A percentile compares a stretch with the other conserved stretches of the same genome.
These are phyloP conservation scores for Cryptotis parvus DNA, from an alignment of 2,113 vertebrate genomes.

Conservation along the genomic window DNA sequence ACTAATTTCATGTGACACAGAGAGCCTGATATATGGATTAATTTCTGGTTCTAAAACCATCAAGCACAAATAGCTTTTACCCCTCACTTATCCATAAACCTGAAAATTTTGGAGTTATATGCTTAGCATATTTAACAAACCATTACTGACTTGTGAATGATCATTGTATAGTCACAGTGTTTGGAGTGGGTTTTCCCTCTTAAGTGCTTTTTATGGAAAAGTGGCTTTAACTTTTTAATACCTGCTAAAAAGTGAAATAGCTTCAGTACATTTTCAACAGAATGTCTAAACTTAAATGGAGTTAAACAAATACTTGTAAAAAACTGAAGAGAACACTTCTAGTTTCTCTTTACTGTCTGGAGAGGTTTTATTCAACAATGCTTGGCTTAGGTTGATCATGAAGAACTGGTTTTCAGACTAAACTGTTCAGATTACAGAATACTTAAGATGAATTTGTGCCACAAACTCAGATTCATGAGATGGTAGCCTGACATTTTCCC, in stretches of 20 bases:
- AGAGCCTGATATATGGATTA: neutral
- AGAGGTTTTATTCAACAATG: neutral
- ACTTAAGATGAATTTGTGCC: neutral
- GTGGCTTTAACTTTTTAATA: neutral
- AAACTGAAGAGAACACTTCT: no score
- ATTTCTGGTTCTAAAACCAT: neutral
- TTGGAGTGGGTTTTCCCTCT: neutral
- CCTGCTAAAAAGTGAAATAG: neutral
- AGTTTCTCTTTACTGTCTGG: neutral
- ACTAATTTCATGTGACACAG: neutral
- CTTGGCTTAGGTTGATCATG: neutral
- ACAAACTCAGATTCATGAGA: conserved; percentile 13
- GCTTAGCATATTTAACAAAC: neutral
- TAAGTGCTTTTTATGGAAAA: neutral
- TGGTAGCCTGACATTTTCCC: neutral
- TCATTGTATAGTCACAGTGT: neutral
- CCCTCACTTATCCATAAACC: neutral
- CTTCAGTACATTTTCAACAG: conserved; percentile 35
- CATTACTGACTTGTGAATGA: neutral
- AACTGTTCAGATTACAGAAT: neutral
- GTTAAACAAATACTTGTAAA: conserved; percentile 61
- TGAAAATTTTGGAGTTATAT: neutral
- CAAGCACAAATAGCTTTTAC: neutral
- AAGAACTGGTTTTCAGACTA: conserved; percentile 55
- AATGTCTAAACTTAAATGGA: neutral